Base-by-base conservation (phyloP, 2,113 vertebrate genomes). In the Pelobates fuscus region DNA sequence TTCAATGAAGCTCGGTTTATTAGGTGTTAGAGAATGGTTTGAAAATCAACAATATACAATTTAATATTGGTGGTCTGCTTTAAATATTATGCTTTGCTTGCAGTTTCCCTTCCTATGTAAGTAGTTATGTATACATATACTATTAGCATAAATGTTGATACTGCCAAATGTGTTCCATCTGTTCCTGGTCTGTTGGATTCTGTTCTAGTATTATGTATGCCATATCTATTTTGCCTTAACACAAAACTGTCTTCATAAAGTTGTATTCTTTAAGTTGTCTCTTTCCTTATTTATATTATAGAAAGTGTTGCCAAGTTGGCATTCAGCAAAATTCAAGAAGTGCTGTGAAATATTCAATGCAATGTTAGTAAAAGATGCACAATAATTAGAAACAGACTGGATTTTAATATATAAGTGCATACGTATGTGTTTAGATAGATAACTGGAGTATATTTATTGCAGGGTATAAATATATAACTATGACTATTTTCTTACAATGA, bases 171-270 rank as follows among this genome's bases (percentile, higher is more conserved):
- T 43, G 58, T 75, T 67, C 72, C 63, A 75, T 60, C 63, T 75
- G 63, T 67, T 59, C 18, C 24, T 49, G 29, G 24, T 29, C 12
- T 66, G 7, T 58, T 60, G 63, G 46, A 72, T 43, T 44, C 25
- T 66, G 5, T 25, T 43, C 20, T 65, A 27, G 21, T 21, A 74
- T 74, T 66, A 18, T 27, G 11, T 66, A 46, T 58, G 25, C 26
- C 62, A 66, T 64, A 75, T 75, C 57, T 75, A 41, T 75, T 75
- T 67, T 71, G 58, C 25, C 63, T 75, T 52, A 61, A 66, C 10
- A 67, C 24, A 66, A 54, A 75, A 67, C 29, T 67, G 55, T 75
- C 18, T 63, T 75, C 65, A 75, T 67, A 29, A 32, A 30, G 52
- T 41, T 58, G 32, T 67, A 67, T 44, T 58, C 30, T 59, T 66